phyloP scores from a whole-genome alignment of 2,888 invertebrate genomes.

The Dryomyza anilis region DNA sequence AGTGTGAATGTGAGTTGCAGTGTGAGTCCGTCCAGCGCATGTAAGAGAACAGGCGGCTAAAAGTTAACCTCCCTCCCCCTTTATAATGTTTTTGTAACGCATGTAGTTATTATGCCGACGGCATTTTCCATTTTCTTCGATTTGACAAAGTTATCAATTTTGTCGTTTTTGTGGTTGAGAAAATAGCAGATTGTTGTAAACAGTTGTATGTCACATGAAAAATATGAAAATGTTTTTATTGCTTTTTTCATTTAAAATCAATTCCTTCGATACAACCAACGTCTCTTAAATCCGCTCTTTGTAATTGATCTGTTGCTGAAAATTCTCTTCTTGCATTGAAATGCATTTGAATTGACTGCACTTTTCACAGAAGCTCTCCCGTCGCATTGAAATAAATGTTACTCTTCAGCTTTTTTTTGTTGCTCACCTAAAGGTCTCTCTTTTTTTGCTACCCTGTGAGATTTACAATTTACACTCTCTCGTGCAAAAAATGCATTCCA shows the following conservation, averaged over 20 bases:
- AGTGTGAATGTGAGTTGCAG: constrained; percentile 5
- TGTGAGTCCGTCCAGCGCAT: not conserved
- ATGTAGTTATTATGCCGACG: constrained; percentile 15
- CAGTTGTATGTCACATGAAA: not conserved
- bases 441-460: not conserved
- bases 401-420: not conserved
- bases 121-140: not conserved
- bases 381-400: not conserved
- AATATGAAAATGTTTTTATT: not conserved
- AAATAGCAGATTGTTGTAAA: no score
- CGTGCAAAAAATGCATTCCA: not conserved
- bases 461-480: not conserved
- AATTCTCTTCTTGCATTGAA: not conserved
- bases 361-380: not conserved
- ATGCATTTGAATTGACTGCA: not conserved
- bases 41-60: not conserved
- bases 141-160: not conserved
- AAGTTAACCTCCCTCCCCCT: no score
- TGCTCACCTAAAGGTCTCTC: not conserved
- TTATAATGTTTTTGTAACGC: not conserved
- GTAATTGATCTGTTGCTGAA: not conserved
- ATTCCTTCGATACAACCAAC: not conserved
- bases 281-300: not conserved
- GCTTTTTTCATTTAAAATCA: not conserved
- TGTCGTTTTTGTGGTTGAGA: not conserved